Percentiles rank a stretch among this genome's conserved stretches.
These are phyloP conservation scores for Cyanoderma ruficeps DNA, from an alignment of 2,113 vertebrate genomes.

Conservation along the genomic window DNA sequence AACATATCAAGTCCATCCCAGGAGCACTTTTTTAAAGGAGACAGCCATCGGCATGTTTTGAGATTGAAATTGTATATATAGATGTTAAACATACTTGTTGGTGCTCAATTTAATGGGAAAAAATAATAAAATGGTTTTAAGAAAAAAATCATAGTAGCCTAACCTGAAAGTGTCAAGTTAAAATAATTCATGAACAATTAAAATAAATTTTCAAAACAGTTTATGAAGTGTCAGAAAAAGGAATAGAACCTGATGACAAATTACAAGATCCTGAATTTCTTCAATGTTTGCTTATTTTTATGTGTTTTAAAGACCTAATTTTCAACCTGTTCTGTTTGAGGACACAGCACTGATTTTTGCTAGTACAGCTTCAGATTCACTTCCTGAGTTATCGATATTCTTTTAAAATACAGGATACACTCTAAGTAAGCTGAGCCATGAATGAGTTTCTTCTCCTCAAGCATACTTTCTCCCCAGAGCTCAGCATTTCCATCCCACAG, in stretches of 20 bases:
- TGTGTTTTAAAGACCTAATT: background rate
- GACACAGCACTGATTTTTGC: background rate
- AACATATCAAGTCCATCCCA: background rate
- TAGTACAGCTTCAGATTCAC: background rate
- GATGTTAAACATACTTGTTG: background rate
- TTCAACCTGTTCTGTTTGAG: background rate
- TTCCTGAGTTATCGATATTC: background rate
- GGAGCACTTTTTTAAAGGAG: background rate
- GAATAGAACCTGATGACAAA: background rate
- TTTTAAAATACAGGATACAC: slow-evolving; percentile 9
- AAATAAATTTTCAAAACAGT: background rate
- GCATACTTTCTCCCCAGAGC: background rate
- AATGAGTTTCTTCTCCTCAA: background rate
- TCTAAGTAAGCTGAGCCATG: background rate
- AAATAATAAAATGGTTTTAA: background rate
- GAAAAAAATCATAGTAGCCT: background rate
- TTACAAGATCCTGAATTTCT: background rate
- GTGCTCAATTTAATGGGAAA: background rate
- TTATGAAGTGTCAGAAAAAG: background rate
- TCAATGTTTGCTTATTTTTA: background rate
- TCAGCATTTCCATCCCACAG: background rate
- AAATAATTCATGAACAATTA: background rate
- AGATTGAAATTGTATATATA: background rate
- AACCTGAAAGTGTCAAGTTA: background rate
- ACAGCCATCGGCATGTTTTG: background rate